phyloP scores from a whole-genome alignment of 2,113 vertebrate genomes.

The Loxodonta africana region DNA sequence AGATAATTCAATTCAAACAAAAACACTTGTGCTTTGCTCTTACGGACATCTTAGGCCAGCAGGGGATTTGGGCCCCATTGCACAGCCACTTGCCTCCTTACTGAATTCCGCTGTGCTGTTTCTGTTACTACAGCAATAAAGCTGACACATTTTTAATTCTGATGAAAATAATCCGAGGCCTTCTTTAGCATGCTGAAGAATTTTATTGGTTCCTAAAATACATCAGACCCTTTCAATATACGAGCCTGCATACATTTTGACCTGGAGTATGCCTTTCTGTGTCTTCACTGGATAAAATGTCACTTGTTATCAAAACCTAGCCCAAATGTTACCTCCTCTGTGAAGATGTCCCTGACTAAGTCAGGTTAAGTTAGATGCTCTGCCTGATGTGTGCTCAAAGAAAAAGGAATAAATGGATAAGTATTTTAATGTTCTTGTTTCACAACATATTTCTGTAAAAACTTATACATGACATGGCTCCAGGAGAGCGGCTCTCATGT shows the following conservation, averaged over 20 bases:
- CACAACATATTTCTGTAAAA: background rate
- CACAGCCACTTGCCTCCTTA: background rate
- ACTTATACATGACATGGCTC: background rate
- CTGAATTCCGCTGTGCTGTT: background rate
- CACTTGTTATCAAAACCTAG: background rate
- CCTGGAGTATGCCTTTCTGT: background rate
- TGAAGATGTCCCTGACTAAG: background rate
- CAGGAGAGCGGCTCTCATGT: background rate
- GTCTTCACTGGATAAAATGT: background rate
- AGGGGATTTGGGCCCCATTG: background rate
- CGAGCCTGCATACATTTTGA: background rate
- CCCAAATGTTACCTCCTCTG: background rate
- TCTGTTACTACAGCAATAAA: conserved; percentile 64
- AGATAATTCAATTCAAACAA: background rate
- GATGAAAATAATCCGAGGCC: conserved; percentile 53
- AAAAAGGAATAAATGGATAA: background rate
- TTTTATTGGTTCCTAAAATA: background rate
- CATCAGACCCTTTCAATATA: background rate
- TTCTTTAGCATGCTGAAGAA: background rate
- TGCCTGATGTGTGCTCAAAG: background rate
- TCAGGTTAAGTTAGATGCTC: background rate
- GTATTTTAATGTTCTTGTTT: background rate
- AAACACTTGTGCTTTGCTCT: background rate
- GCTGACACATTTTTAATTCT: conserved; percentile 65
- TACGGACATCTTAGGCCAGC: background rate